Evolutionary conservation across 2,888 invertebrate genomes (phyloP).

Genomic region (Agonopterix subpropinquella): DNA sequence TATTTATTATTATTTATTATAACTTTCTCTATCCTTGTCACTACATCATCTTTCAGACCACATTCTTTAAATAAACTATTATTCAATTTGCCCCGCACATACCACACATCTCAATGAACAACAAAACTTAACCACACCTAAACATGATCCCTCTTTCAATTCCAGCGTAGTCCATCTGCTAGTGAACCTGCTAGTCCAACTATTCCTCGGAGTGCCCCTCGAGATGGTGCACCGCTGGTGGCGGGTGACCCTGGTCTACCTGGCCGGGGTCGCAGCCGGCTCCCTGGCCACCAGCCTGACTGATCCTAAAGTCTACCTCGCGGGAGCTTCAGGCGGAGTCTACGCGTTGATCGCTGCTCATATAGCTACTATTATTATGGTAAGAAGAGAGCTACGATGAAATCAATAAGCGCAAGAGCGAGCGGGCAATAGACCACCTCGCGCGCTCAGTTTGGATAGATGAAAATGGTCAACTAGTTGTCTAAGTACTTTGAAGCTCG

Average conservation of each 20-base stretch:
- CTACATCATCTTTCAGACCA: no score
- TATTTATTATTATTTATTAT: no score
- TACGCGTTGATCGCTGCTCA: constrained; percentile 96
- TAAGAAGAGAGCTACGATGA: no score
- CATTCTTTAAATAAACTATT: no score
- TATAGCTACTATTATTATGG: constrained; percentile 92
- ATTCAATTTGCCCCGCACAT: no score
- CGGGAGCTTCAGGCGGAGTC: constrained; percentile 96
- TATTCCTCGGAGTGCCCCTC: constrained; percentile 93
- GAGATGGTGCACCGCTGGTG: constrained; percentile 98
- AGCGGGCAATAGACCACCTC: no score
- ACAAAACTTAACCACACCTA: no score
- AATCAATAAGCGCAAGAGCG: no score
- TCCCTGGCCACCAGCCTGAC: constrained; percentile 88
- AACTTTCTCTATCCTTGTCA: no score
- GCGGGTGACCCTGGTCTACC: constrained; percentile 89
- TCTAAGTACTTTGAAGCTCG: no score
- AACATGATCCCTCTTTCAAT: background rate
- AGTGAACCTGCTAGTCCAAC: constrained; percentile 93
- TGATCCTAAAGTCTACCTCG: constrained; percentile 87
- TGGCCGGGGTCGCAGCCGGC: constrained; percentile 90
- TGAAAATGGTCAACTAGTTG: no score
- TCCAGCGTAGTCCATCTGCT: constrained; percentile 88
- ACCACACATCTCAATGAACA: background rate
- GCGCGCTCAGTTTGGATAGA: no score